These are phyloP conservation scores for Perca fluviatilis DNA, from an alignment of 2,113 vertebrate species.

Conservation along the genomic window DNA sequence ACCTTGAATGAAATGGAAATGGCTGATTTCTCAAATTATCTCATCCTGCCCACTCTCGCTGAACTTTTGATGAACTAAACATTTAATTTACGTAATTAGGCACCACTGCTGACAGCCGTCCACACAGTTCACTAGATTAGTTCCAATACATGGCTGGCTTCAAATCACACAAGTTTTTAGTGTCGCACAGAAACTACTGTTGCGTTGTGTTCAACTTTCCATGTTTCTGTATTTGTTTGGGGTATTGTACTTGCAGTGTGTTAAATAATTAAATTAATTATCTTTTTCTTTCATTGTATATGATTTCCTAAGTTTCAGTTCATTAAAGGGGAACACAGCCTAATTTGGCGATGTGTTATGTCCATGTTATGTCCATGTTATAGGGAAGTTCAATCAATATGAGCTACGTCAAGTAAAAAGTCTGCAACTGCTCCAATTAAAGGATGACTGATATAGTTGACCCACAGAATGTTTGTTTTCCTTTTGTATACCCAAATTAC, in stretches of 20 bases:
- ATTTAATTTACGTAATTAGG: conserved; percentile 54
- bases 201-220: neutral
- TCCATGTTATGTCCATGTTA: too few relatives aligned
- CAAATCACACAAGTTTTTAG: neutral
- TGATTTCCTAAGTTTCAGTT: neutral
- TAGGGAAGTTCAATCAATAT: too few relatives aligned
- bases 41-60: conserved; percentile 19
- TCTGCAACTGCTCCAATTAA: too few relatives aligned
- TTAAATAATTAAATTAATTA: neutral
- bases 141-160: neutral
- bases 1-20: conserved; percentile 36
- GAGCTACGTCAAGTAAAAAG: too few relatives aligned
- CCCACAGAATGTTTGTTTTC: too few relatives aligned
- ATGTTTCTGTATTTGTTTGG: neutral
- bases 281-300: neutral
- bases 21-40: conserved; percentile 43
- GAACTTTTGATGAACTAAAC: conserved; percentile 50
- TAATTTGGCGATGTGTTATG: too few relatives aligned
- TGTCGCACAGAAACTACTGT: neutral
- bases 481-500: too few relatives aligned
- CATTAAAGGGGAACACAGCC: neutral
- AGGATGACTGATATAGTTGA: too few relatives aligned
- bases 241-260: too few relatives aligned
- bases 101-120: conserved; percentile 18
- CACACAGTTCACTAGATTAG: conserved; percentile 16